Evolutionary conservation across 2,888 invertebrate genomes (phyloP), one percentile per base, ranked within the genome.

Genomic region (Drosophila niveifrons): DNA sequence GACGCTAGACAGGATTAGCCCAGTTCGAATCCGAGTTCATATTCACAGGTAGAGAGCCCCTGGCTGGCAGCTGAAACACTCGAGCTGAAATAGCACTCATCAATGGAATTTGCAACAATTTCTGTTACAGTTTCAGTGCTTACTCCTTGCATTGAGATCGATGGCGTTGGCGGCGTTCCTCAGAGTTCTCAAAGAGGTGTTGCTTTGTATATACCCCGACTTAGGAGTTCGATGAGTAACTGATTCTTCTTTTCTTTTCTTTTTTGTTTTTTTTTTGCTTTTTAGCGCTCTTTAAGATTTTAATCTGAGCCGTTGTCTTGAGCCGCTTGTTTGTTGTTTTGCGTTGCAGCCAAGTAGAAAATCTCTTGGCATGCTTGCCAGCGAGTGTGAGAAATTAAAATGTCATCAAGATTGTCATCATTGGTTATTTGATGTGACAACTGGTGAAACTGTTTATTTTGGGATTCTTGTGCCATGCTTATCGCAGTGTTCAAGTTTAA

Each of bases 391-490:
- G 75, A 80, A 88, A 91, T 90, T 91, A 91, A 91, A 91, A 90
- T 90, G 91, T 91, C 90, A 91, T 90, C 89, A 84, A 91, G 91
- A 91, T 91, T 90, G 89, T 89, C 87, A 82, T 87, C 81, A 77
- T 68, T 59, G 84, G 65, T 75, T 79, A 86, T 86, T 63, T 74
- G 79, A 81, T 78, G 85, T 77, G 87, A 89, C 85, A 89, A 74
- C 83, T 82, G 66, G 15, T 69, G 73, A 73, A 78, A 80, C 83
- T 59, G 72, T 51, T 47, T 55, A 13, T 52, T 29, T 23, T 13
- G 23, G 57, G 65, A 44, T 29, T 56, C 61, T 57, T 71, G 23
- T 29, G 23, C 13, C 57, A 44, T 67, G 58, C 75, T 64, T 29
- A 66, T 44, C 63, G 55, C 74, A 15, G 34, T 82, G 76, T 66